Evolutionary conservation across 2,888 invertebrate genomes (phyloP).

Genomic region (Orchesella flavescens): DNA sequence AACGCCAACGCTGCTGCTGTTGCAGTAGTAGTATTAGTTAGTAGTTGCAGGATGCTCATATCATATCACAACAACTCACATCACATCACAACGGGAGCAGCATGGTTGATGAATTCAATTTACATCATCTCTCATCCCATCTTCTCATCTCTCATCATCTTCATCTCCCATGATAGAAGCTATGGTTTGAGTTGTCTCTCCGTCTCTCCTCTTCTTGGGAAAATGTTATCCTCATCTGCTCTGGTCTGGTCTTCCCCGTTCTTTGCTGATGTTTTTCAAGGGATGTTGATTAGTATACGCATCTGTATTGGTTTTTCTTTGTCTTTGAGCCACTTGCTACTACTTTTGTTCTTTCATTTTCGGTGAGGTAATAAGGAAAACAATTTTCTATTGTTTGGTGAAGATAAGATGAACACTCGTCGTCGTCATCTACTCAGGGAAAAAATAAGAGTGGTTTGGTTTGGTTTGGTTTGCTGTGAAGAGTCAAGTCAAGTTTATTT

Average conservation of each 20-base stretch:
- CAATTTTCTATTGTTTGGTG: slow-evolving; percentile 32
- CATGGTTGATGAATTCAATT: slow-evolving; percentile 48
- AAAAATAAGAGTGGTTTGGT: not conserved
- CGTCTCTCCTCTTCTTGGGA: slow-evolving; percentile 21
- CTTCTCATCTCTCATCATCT: too few relatives aligned
- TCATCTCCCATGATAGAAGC: slow-evolving; percentile 31
- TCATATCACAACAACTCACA: too few relatives aligned
- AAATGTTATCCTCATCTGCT: not conserved
- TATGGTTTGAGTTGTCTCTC: too few relatives aligned
- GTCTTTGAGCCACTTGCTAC: slow-evolving; percentile 30
- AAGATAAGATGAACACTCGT: too few relatives aligned
- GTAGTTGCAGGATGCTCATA: too few relatives aligned
- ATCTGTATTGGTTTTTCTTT: not conserved
- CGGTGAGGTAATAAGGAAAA: not conserved
- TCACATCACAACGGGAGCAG: slow-evolving; percentile 37
- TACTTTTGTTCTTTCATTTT: slow-evolving; percentile 1
- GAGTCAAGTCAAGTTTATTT: too few relatives aligned
- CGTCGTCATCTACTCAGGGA: not conserved
- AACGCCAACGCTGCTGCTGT: slow-evolving; percentile 26
- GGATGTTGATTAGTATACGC: not conserved
- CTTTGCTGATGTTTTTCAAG: not conserved
- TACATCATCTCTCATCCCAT: slow-evolving; percentile 31
- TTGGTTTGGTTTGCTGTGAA: too few relatives aligned
- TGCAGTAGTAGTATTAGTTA: not conserved
- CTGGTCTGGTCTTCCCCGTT: too few relatives aligned